phyloP scores from a whole-genome alignment of 2,888 invertebrate genomes.

The Leucophora obtusa region DNA sequence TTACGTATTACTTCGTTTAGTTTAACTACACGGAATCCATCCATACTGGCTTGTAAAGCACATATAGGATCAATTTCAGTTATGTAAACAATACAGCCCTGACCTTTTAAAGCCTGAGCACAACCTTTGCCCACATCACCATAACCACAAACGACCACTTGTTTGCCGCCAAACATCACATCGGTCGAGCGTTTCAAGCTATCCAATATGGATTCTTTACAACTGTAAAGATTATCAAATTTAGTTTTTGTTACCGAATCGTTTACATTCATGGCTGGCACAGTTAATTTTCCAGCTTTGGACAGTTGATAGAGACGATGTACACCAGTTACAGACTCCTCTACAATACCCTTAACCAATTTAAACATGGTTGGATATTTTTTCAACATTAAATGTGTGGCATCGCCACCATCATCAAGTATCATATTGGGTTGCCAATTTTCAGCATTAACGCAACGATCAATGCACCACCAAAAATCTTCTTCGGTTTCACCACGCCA shows the following conservation, averaged over 20 bases:
- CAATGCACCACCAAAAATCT: slow-evolving; percentile 99
- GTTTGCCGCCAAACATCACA: slow-evolving; percentile 98
- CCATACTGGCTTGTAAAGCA: slow-evolving; percentile 97
- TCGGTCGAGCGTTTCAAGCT: slow-evolving; percentile 83
- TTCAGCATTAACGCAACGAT: slow-evolving; percentile 93
- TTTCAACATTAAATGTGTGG: slow-evolving; percentile 96
- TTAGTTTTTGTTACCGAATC: slow-evolving; percentile 99
- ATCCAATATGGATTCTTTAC: slow-evolving; percentile 94
- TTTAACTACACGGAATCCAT: slow-evolving; percentile 96
- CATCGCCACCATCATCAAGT: slow-evolving; percentile 97
- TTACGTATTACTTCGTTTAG: slow-evolving; percentile 94
- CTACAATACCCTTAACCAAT: slow-evolving; percentile 96
- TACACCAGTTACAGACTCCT: slow-evolving; percentile 98
- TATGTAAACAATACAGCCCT: slow-evolving; percentile 92
- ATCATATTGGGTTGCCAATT: slow-evolving; percentile 99
- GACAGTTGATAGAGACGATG: slow-evolving; percentile 97
- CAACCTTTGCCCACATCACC: slow-evolving; percentile 99
- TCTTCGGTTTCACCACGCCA: slow-evolving; percentile 99
- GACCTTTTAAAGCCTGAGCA: slow-evolving; percentile 94
- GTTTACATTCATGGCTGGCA: slow-evolving; percentile 99
- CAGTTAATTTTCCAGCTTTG: slow-evolving; percentile 94
- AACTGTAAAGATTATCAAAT: slow-evolving; percentile 97
- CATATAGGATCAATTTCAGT: slow-evolving; percentile 99
- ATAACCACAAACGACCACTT: slow-evolving; percentile 96
- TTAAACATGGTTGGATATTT: slow-evolving; percentile 96